A percentile compares a stretch with the other conserved stretches of the same genome.
Evolutionary conservation across 2,113 vertebrate species (phyloP).

Genomic region (Malurus melanocephalus): DNA sequence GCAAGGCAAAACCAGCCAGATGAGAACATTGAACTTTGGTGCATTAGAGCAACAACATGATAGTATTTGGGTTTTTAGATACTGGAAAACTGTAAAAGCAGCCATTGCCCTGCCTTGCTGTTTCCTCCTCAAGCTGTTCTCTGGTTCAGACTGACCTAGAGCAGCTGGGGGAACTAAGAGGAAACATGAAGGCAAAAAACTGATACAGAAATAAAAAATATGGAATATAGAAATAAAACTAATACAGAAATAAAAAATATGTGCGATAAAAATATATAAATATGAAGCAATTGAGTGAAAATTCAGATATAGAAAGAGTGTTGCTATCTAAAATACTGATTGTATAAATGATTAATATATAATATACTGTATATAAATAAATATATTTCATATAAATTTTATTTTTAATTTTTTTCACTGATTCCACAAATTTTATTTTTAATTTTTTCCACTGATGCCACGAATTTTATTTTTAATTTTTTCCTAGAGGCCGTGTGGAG

Average conservation of each 20-base stretch:
- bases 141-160: neutral
- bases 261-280: neutral
- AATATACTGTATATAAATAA: neutral
- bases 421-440: too few species aligned
- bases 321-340: neutral
- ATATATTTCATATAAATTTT: neutral
- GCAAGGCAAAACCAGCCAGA: neutral
- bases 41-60: neutral
- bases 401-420: neutral
- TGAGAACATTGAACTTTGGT: neutral
- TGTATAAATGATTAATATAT: too few species aligned
- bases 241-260: neutral
- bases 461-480: too few species aligned
- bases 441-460: neutral
- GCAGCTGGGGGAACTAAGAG: fast-evolving
- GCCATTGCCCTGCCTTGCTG: neutral
- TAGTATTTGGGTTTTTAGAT: neutral
- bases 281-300: neutral
- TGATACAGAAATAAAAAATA: neutral
- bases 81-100: neutral
- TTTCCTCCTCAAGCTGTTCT: neutral
- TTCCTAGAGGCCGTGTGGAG: neutral
- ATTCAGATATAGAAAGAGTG: neutral
- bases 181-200: neutral
- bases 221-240: too few species aligned